These are phyloP conservation scores for Cataglyphis cursor DNA, from an alignment of 2,888 invertebrate genomes.

Conservation along the genomic window DNA sequence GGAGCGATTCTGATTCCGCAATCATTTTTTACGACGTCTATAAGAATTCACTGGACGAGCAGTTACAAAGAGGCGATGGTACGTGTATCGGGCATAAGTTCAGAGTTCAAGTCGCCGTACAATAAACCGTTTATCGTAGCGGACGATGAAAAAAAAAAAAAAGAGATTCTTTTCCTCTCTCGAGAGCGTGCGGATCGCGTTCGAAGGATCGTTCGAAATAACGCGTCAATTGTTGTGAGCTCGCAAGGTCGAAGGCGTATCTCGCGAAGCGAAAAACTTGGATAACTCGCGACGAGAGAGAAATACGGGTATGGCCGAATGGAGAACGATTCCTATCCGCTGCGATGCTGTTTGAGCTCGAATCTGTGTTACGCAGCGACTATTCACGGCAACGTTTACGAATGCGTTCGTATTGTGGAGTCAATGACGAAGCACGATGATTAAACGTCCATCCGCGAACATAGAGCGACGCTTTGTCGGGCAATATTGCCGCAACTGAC, in stretches of 20 bases:
- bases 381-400: conserved; percentile 76
- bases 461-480: conserved; percentile 47
- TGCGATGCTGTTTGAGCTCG: conserved; percentile 70
- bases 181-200: conserved; percentile 51
- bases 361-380: conserved; percentile 78
- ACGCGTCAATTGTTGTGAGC: conserved; percentile 75
- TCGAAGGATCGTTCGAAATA: conserved; percentile 68
- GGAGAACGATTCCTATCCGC: conserved; percentile 75
- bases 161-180: conserved; percentile 36
- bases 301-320: conserved; percentile 58
- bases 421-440: conserved; percentile 73
- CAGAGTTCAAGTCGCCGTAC: conserved; percentile 74
- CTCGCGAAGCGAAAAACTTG: conserved; percentile 30
- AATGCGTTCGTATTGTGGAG: conserved; percentile 69
- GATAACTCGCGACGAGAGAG: conserved; percentile 33
- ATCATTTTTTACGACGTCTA: conserved; percentile 25
- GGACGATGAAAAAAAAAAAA: conserved; percentile 1
- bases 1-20: not conserved
- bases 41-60: conserved; percentile 14
- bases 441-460: conserved; percentile 57
- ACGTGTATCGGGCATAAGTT: conserved; percentile 60
- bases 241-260: conserved; percentile 54
- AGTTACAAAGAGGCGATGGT: conserved; percentile 40
- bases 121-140: conserved; percentile 76
- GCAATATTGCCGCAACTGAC: conserved; percentile 41